Percentiles rank a stretch among this genome's conserved stretches.
These are phyloP conservation scores for Clupea harengus DNA, from an alignment of 2,113 vertebrate species.

Conservation along the genomic window DNA sequence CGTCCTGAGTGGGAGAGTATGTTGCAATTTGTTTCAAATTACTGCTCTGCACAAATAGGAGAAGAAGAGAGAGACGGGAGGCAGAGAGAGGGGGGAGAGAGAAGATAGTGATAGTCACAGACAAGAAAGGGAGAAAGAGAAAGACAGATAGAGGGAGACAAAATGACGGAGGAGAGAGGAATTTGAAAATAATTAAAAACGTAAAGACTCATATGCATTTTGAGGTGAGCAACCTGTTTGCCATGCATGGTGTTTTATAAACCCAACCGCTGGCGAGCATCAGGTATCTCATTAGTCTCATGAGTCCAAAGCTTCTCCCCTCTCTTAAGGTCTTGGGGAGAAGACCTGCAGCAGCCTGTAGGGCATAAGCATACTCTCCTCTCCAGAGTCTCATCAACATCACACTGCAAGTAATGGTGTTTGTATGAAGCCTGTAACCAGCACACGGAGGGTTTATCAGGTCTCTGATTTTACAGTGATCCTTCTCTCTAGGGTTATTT, in stretches of 20 bases:
- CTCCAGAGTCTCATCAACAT: background rate
- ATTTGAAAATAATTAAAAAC: background rate
- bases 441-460: too few relatives aligned
- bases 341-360: background rate
- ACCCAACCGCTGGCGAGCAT: background rate
- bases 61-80: background rate
- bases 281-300: background rate
- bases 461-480: too few relatives aligned
- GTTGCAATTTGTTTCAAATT: conserved; percentile 60
- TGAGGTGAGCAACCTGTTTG: background rate
- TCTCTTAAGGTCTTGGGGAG: background rate
- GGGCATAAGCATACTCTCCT: background rate
- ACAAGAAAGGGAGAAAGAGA: background rate
- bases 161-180: background rate
- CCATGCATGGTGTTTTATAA: background rate
- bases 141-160: background rate
- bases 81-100: background rate
- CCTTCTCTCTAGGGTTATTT: too few relatives aligned
- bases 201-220: background rate
- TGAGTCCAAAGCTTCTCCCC: background rate
- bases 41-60: conserved; percentile 22
- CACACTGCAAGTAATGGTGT: background rate
- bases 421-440: too few relatives aligned
- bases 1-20: conserved; percentile 58
- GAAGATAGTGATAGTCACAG: background rate